Evolutionary conservation across 2,888 invertebrate genomes (phyloP), one percentile per base, ranked within the genome.

Genomic region (Tiliacea citrago): DNA sequence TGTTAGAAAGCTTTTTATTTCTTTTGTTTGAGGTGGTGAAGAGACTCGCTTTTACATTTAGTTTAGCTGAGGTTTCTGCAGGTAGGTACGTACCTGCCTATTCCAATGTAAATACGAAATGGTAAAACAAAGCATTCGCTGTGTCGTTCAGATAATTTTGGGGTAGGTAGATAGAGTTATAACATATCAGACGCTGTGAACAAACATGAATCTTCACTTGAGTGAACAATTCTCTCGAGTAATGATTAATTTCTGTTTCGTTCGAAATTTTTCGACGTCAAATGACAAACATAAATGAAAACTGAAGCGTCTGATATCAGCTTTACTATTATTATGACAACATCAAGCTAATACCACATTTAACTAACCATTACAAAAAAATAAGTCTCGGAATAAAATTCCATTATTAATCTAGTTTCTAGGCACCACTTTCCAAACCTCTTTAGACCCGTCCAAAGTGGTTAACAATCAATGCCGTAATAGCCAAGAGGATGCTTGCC

Each of bases 391-490:
- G 29, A 63, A 35, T 51, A 9, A 6, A 65, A 63, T 80, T 74
- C 16, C 16, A 24, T 42, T n/a, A 21, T n/a, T 5, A 58, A 57
- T 57, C 1, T 24, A 53, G 29, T 16, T 81, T 21, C 24, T 21
- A 42, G 21, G 16, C 29, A 55, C 24, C 35, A 51, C 24, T 75
- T 69, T 68, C 13, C 42, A 58, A 60, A 53, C 24, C 68, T 45
- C 24, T 70, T 35, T 24, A 29, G 9, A 29, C 13, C 18, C 55
- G 42, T 2, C 29, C 62, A 39, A 53, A 66, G 29, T 16, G 55
- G 66, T 71, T 66, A 60, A 75, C 82, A 82, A 75, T 83, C 82
- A 75, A 78, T 75, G 49, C 35, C 42, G 55, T 82, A 71, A 83
- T 68, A 73, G 73, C 85, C 75, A 75, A 55, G 66, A 62, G 35